phyloP scores from a whole-genome alignment of 1,140 invertebrate species.

The Trichonephila clavipes region DNA sequence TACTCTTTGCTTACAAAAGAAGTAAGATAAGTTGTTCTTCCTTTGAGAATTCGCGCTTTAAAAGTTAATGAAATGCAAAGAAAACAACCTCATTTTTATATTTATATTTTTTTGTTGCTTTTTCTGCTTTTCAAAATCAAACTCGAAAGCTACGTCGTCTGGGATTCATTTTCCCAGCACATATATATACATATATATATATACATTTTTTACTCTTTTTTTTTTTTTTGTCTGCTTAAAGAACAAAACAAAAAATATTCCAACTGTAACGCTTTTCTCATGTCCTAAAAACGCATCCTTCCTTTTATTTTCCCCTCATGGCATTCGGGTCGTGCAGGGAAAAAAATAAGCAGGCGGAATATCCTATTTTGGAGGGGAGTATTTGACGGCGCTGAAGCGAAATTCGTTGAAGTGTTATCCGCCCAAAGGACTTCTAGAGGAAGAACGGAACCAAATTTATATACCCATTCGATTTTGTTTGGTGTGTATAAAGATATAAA shows the following conservation, averaged over 20 bases:
- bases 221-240: background rate
- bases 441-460: constrained; percentile 33
- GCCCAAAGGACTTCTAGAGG: background rate
- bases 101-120: background rate
- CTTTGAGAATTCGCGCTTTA: background rate
- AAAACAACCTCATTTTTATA: background rate
- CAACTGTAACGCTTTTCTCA: constrained; percentile 19
- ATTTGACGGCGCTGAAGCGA: background rate
- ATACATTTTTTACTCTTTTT: background rate
- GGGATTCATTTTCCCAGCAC: background rate
- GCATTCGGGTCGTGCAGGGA: background rate
- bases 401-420: background rate
- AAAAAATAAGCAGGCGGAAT: constrained; percentile 26
- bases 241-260: constrained; percentile 1
- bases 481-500: constrained; percentile 32
- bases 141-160: background rate
- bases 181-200: background rate
- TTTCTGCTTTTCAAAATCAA: background rate
- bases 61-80: constrained; percentile 38
- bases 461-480: constrained; percentile 38
- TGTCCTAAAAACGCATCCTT: constrained; percentile 22
- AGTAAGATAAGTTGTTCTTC: constrained; percentile 3
- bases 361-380: constrained; percentile 11
- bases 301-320: constrained; percentile 29
- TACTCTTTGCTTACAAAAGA: background rate